These are phyloP conservation scores for Melanotaenia boesemani DNA, from an alignment of 2,797 vertebrate species.

Conservation along the genomic window DNA sequence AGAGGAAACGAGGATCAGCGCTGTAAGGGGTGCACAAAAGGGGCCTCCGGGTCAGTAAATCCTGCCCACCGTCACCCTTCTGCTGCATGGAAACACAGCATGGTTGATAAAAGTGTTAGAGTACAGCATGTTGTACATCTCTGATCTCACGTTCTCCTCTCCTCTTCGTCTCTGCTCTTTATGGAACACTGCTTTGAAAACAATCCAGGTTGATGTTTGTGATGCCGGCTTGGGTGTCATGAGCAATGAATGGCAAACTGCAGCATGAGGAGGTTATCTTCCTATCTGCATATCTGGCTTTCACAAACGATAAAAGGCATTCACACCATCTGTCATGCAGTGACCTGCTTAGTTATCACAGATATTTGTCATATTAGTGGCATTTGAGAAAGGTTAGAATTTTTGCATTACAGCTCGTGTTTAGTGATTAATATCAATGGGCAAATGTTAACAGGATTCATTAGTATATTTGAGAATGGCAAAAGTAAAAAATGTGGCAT, in stretches of 20 bases:
- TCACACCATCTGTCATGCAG: slow-evolving; percentile 40
- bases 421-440: slow-evolving; percentile 5
- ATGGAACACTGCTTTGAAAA: slow-evolving; percentile 71
- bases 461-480: background rate
- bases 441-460: background rate
- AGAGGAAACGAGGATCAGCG: slow-evolving; percentile 75
- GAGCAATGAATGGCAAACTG: slow-evolving; percentile 45
- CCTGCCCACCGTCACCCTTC: slow-evolving; percentile 57
- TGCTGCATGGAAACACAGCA: slow-evolving; percentile 45
- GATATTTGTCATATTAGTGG: slow-evolving; percentile 24
- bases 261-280: slow-evolving; percentile 51
- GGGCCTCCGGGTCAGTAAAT: slow-evolving; percentile 67
- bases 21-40: slow-evolving; percentile 63
- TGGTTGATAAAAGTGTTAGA: slow-evolving; percentile 54
- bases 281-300: slow-evolving; percentile 50
- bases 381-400: background rate
- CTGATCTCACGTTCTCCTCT: slow-evolving; percentile 48
- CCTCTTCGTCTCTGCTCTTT: slow-evolving; percentile 33
- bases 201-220: slow-evolving; percentile 65
- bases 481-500: background rate
- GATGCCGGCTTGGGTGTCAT: slow-evolving; percentile 49
- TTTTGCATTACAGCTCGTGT: slow-evolving; percentile 1
- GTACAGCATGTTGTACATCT: slow-evolving; percentile 38
- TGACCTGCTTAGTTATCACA: slow-evolving; percentile 37
- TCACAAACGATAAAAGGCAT: slow-evolving; percentile 41